phyloP scores from a whole-genome alignment of 1,140 invertebrate genomes.

The Anastrepha ludens region DNA sequence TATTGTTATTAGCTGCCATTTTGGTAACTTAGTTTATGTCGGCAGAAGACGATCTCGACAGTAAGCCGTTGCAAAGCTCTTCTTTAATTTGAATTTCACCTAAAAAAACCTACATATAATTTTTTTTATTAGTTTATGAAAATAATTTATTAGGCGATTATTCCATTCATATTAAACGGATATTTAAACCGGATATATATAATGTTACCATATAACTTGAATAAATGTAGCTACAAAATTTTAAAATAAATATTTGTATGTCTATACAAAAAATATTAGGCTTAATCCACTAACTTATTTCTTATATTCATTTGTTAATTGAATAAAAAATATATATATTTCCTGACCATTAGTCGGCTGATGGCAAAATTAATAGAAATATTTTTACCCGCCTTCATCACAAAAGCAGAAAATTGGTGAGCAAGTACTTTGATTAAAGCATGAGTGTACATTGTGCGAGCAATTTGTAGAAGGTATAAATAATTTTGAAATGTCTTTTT shows the following conservation, averaged over 20 bases:
- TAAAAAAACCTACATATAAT: neutral
- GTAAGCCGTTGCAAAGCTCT: neutral
- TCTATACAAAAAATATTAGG: no score
- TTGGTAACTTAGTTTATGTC: conserved; percentile 27
- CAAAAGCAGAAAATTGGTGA: conserved; percentile 14
- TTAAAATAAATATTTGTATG: no score
- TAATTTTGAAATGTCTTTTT: conserved; percentile 39
- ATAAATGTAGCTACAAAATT: no score
- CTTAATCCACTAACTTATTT: no score
- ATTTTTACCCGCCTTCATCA: conserved; percentile 3
- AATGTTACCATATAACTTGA: no score
- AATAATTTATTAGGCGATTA: no score
- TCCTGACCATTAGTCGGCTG: no score
- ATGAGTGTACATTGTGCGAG: conserved; percentile 5
- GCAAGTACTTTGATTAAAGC: conserved; percentile 1
- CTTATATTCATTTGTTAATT: no score
- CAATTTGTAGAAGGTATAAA: conserved; percentile 27
- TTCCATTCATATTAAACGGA: no score
- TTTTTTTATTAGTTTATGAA: no score
- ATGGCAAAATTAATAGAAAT: neutral
- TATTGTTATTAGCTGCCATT: conserved; percentile 71
- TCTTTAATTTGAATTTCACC: neutral
- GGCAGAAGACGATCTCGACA: neutral
- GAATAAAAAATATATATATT: no score
- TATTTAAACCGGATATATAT: no score